A percentile compares a stretch with the other conserved stretches of the same genome.
phyloP scores from a whole-genome alignment of 2,113 vertebrate genomes.

The Dendropsophus ebraccatus region DNA sequence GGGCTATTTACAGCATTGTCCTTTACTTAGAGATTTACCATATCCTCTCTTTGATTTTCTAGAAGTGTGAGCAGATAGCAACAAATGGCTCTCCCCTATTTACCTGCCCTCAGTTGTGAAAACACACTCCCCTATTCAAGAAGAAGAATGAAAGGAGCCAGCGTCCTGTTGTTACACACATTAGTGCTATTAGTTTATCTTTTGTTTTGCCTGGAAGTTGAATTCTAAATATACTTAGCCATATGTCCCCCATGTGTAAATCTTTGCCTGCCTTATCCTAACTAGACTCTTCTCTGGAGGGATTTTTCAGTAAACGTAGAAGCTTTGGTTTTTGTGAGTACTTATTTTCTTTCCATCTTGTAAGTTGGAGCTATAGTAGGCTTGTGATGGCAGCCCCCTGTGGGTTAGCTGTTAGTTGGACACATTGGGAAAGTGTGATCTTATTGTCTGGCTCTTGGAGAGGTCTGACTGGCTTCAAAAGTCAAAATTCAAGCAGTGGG shows the following conservation, averaged over 20 bases:
- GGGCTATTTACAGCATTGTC: constrained; percentile 15
- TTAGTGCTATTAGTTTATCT: constrained; percentile 8
- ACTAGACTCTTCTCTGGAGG: too few species aligned
- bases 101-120: neutral
- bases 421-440: too few species aligned
- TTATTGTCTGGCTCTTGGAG: too few species aligned
- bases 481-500: too few species aligned
- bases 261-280: too few species aligned
- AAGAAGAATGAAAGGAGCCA: neutral
- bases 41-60: constrained; percentile 8
- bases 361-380: too few species aligned
- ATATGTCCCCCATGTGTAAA: neutral
- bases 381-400: too few species aligned
- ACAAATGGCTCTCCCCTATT: neutral
- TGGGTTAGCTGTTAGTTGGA: too few species aligned
- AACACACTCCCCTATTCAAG: neutral
- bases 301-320: neutral
- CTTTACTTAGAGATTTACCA: neutral
- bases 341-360: too few species aligned
- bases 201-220: neutral
- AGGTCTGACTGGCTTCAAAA: too few species aligned
- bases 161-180: neutral
- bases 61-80: neutral
- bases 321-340: neutral
- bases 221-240: neutral